Evolutionary conservation across 2,797 vertebrate genomes (phyloP), one percentile per base, ranked within the genome.

Genomic region (Micropoecilia bifurca): DNA sequence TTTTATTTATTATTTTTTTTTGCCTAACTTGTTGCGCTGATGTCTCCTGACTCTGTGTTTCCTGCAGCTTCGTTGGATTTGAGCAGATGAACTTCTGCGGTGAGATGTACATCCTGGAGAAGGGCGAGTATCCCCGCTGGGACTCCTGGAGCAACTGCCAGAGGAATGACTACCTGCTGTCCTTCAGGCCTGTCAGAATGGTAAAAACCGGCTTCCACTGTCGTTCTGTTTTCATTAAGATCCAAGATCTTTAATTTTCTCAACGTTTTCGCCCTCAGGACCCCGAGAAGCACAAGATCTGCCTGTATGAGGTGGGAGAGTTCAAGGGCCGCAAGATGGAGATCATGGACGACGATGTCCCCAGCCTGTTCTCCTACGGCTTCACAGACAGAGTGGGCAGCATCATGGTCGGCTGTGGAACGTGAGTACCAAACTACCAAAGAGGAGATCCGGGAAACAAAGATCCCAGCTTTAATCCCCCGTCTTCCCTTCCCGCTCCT

Each of bases 81-180:
- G 97, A 97, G 94, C 96, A 97, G 94, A 96, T 96, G 94, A 97
- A 96, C 93, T 96, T 96, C 94, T 95, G 95, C 0, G 97, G 97
- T 48, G 97, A 97, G 93, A 97, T 97, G 96, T 97, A 96, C 94
- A 96, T 97, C 91, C 92, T 97, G 95, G 97, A 97, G 94, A 97
- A 97, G 93, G 97, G 97, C 39, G 96, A 97, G 91, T 97, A 97
- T 81, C 97, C 97, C 75, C 96, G 96, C 78, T 97, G 97, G 97
- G 96, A 97, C 86, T 96, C 96, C 80, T 97, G 97, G 97, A 97
- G 96, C 92, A 97, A 97, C 94, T 95, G 95, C 90, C 96, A 97
- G 94, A 96, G 89, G 87, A 96, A 96, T 69, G 96, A 97, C 91
- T 96, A 97, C 87, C 95, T 97, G 91, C 95, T 97, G 91, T 97